Percentiles rank a stretch among this genome's conserved stretches.
phyloP scores from a whole-genome alignment of 2,797 vertebrate species.

The Coregonus suidteri region DNA sequence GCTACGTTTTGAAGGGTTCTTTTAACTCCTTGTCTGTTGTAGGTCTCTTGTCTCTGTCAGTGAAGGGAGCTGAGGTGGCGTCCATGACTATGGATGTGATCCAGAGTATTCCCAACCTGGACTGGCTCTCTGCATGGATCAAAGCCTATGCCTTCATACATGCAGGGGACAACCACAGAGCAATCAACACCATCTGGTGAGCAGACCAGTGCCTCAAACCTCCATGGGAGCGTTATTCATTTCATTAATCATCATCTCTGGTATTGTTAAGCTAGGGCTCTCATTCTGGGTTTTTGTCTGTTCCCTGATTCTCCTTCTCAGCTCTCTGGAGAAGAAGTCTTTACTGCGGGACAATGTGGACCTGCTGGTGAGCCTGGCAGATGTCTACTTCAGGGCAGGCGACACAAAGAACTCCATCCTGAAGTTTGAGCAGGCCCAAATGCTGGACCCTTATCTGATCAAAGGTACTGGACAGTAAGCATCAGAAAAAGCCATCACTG shows the following conservation, averaged over 20 bases:
- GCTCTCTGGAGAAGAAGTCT: conserved; percentile 98
- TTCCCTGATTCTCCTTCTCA: conserved; percentile 53
- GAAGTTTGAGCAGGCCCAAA: conserved; percentile 98
- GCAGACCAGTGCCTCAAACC: conserved; percentile 24
- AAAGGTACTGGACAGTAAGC: conserved; percentile 79
- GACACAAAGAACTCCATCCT: conserved; percentile 97
- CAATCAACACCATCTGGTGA: conserved; percentile 98
- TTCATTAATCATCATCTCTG: neutral
- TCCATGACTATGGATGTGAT: conserved; percentile 98
- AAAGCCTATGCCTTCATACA: conserved; percentile 98
- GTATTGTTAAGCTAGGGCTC: neutral
- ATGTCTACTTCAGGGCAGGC: conserved; percentile 95
- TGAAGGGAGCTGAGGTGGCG: conserved; percentile 96
- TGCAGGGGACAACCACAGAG: conserved; percentile 93
- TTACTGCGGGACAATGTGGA: conserved; percentile 95
- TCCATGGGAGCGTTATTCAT: neutral
- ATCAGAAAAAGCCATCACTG: neutral
- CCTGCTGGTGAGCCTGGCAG: conserved; percentile 93
- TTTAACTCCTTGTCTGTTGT: neutral
- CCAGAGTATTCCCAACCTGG: conserved; percentile 94
- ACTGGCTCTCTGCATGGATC: conserved; percentile 99
- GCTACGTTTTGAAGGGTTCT: neutral
- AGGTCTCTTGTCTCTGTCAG: conserved; percentile 95
- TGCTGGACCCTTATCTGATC: conserved; percentile 97
- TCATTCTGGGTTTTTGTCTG: neutral